Evolutionary conservation across 2,888 invertebrate genomes (phyloP).

Genomic region (Acronicta alni): DNA sequence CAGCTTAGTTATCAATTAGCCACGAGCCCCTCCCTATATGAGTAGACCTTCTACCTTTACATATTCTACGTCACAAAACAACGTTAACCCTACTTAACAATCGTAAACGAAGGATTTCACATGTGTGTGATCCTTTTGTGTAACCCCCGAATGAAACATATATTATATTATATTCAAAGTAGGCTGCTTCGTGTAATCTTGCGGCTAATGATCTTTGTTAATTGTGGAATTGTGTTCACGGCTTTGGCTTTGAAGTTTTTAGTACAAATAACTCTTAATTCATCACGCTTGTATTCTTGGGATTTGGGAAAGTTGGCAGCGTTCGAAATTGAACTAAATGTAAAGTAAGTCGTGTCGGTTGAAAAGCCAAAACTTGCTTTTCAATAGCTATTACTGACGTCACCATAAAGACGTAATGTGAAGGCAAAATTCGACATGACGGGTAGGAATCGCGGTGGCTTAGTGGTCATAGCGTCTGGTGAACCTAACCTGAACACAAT

Average conservation of each 20-base stretch:
- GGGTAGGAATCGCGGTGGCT: too few species aligned
- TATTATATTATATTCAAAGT: constrained; percentile 45
- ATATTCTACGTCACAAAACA: constrained; percentile 24
- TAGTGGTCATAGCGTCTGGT: too few species aligned
- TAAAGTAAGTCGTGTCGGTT: too few species aligned
- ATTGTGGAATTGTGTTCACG: constrained; percentile 45
- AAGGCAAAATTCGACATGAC: too few species aligned
- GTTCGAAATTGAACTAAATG: too few species aligned
- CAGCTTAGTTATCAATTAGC: too few species aligned
- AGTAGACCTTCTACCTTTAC: constrained; percentile 10
- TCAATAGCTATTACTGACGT: too few species aligned
- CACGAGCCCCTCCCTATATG: too few species aligned
- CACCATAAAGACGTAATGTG: too few species aligned
- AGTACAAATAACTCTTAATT: constrained; percentile 9
- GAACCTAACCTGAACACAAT: too few species aligned
- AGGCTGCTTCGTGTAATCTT: constrained; percentile 24
- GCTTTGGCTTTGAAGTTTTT: constrained; percentile 41
- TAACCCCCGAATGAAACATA: constrained; percentile 38
- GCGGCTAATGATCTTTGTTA: constrained; percentile 45
- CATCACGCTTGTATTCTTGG: too few species aligned
- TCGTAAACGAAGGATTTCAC: constrained; percentile 54
- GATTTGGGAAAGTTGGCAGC: constrained; percentile 4
- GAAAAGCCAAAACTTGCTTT: too few species aligned
- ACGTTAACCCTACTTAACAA: constrained; percentile 47
- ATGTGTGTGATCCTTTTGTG: constrained; percentile 41